A percentile compares a stretch with the other conserved stretches of the same genome.
Conservation (phyloP, 1,140 invertebrate species). For the Frieseomelitta varia region DNA sequence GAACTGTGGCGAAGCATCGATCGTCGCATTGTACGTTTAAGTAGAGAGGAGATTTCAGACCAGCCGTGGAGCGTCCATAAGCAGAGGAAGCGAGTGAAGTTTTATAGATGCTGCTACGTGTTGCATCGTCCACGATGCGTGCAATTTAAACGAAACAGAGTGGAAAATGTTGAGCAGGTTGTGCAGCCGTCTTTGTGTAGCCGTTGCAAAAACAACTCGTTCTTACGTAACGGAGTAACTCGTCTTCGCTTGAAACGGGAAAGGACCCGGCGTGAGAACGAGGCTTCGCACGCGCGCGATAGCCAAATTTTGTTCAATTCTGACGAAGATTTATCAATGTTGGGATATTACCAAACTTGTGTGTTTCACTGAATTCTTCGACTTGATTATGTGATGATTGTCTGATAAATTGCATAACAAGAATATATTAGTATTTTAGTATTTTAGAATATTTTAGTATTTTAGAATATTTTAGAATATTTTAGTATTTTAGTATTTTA, state of each 20-base stretch:
- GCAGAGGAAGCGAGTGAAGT: neutral
- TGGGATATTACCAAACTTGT: too few species aligned
- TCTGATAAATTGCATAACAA: too few species aligned
- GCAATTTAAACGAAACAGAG: constrained; percentile 34
- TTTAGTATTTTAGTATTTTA: too few species aligned
- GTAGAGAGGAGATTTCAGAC: neutral
- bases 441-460: too few species aligned
- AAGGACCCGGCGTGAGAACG: constrained; percentile 51
- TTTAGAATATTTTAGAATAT: too few species aligned
- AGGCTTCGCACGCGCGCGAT: neutral
- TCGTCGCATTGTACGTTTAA: neutral
- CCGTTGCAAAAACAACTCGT: constrained; percentile 61
- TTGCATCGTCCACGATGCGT: constrained; percentile 2
- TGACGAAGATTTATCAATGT: neutral
- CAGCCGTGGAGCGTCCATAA: neutral
- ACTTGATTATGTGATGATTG: too few species aligned
- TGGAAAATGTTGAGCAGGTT: constrained; percentile 52
- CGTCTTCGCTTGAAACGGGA: constrained; percentile 55
- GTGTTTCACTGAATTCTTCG: neutral
- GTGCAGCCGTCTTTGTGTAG: constrained; percentile 4
- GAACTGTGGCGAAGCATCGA: neutral
- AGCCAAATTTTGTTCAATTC: constrained; percentile 10
- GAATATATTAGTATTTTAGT: too few species aligned
- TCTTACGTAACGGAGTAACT: constrained; percentile 61
- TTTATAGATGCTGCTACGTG: neutral